These are phyloP conservation scores for Gymnoscelis rufifasciata DNA, from an alignment of 2,888 invertebrate species.

Conservation along the genomic window DNA sequence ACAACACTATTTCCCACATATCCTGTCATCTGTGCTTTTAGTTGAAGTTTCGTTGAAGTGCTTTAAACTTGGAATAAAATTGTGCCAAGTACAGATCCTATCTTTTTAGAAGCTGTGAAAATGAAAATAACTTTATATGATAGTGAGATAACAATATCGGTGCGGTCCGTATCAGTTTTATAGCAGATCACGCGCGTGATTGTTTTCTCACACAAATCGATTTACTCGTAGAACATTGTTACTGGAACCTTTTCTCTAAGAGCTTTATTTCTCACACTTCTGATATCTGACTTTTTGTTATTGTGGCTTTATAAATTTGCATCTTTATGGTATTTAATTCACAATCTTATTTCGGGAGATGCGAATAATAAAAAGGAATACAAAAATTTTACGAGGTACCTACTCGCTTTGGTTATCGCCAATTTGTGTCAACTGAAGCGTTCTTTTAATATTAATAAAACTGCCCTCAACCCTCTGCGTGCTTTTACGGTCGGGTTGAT, in stretches of 20 bases:
- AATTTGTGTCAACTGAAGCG: constrained; percentile 76
- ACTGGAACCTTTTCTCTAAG: constrained; percentile 9
- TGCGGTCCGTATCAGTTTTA: constrained; percentile 36
- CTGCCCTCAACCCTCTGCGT: constrained; percentile 68
- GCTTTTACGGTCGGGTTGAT: constrained; percentile 74
- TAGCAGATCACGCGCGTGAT: constrained; percentile 38
- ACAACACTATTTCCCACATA: constrained; percentile 13
- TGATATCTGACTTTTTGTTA: neutral
- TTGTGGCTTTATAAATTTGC: constrained; percentile 11
- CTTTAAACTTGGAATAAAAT: constrained; percentile 5
- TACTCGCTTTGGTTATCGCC: constrained; percentile 70
- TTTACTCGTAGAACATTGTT: constrained; percentile 47
- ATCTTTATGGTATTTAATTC: constrained; percentile 23
- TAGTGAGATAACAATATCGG: constrained; percentile 57
- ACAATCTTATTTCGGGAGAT: constrained; percentile 46
- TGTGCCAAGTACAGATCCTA: constrained; percentile 6
- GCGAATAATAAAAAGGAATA: constrained; percentile 53
- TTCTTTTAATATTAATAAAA: constrained; percentile 78
- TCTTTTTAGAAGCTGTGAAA: constrained; percentile 8
- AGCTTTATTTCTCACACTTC: neutral
- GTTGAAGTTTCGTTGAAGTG: neutral
- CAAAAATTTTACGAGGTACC: constrained; percentile 59
- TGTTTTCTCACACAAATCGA: constrained; percentile 61
- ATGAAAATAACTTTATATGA: constrained; percentile 23
- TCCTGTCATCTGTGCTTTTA: constrained; percentile 5